phyloP scores from a whole-genome alignment of 2,888 invertebrate species.

The Acronicta aceris region DNA sequence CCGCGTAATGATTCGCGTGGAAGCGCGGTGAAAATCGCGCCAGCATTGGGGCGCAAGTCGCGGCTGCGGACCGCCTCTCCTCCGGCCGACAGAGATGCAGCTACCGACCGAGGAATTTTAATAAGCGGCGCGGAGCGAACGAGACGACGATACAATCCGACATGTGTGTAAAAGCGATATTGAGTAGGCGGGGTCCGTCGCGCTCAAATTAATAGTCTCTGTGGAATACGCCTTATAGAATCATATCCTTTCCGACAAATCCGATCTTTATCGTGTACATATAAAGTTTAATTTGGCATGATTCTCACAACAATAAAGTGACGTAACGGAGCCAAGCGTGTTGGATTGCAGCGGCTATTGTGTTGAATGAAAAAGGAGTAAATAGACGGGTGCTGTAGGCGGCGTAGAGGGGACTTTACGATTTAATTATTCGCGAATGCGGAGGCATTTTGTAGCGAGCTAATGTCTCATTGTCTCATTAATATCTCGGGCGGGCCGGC shows the following conservation, averaged over 20 bases:
- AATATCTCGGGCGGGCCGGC: constrained; percentile 87
- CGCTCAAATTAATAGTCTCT: constrained; percentile 88
- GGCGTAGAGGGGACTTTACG: constrained; percentile 89
- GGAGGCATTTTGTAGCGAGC: constrained; percentile 89
- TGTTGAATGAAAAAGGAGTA: constrained; percentile 90
- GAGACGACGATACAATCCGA: constrained; percentile 82
- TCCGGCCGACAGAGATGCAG: constrained; percentile 83
- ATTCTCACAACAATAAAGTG: constrained; percentile 62
- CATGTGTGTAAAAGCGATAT: constrained; percentile 88
- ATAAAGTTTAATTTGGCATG: constrained; percentile 62
- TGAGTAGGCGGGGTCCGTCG: constrained; percentile 87
- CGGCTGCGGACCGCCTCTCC: constrained; percentile 79
- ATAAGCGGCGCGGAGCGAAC: constrained; percentile 87
- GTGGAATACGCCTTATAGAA: constrained; percentile 85
- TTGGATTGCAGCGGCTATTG: constrained; percentile 88
- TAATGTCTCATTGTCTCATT: constrained; percentile 90
- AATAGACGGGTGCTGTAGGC: constrained; percentile 87
- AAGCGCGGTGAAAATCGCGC: constrained; percentile 86
- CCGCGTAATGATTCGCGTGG: constrained; percentile 85
- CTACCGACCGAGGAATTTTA: constrained; percentile 87
- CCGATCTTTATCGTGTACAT: constrained; percentile 39
- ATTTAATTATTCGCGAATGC: constrained; percentile 90
- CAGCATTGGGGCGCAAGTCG: constrained; percentile 83
- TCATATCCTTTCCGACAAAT: constrained; percentile 44
- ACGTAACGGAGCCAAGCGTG: constrained; percentile 73